Conservation (phyloP, 2,888 invertebrate genomes). For the Agonum fuliginosum region DNA sequence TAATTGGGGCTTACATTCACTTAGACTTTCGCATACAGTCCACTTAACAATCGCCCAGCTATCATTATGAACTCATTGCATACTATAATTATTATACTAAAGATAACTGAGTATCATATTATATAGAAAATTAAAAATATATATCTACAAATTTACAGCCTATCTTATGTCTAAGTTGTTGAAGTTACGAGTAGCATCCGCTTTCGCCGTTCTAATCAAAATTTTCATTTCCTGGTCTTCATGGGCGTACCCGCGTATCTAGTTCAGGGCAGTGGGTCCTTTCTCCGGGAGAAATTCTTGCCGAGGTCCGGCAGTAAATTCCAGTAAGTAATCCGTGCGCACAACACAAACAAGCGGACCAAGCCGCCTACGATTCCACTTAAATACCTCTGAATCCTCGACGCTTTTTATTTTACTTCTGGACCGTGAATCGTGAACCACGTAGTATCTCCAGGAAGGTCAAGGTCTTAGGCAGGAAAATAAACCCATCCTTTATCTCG, state of each 20-base stretch:
- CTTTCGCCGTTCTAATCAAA: too few relatives aligned
- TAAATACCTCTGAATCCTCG: slow-evolving; percentile 50
- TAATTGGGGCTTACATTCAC: too few relatives aligned
- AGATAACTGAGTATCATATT: too few relatives aligned
- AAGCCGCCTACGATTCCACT: slow-evolving; percentile 49
- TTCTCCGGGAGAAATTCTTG: slow-evolving; percentile 17
- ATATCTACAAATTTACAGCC: background rate
- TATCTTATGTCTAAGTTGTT: too few relatives aligned
- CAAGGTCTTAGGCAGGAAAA: slow-evolving; percentile 33
- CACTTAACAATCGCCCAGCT: too few relatives aligned
- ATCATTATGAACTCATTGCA: too few relatives aligned
- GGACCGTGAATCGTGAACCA: slow-evolving; percentile 22
- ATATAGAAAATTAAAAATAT: background rate
- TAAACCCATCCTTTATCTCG: slow-evolving; percentile 22
- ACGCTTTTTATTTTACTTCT: slow-evolving; percentile 35
- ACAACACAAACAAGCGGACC: slow-evolving; percentile 53
- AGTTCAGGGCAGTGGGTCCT: background rate
- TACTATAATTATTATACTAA: too few relatives aligned
- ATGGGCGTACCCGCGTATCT: slow-evolving; percentile 7
- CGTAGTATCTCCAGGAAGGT: slow-evolving; percentile 18
- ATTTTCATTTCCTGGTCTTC: background rate
- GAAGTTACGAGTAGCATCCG: too few relatives aligned
- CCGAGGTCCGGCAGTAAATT: slow-evolving; percentile 50
- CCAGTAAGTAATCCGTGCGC: slow-evolving; percentile 50
- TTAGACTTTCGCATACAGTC: too few relatives aligned